Base-by-base conservation (phyloP, 2,888 invertebrate genomes). In the Hanleya hanleyi region DNA sequence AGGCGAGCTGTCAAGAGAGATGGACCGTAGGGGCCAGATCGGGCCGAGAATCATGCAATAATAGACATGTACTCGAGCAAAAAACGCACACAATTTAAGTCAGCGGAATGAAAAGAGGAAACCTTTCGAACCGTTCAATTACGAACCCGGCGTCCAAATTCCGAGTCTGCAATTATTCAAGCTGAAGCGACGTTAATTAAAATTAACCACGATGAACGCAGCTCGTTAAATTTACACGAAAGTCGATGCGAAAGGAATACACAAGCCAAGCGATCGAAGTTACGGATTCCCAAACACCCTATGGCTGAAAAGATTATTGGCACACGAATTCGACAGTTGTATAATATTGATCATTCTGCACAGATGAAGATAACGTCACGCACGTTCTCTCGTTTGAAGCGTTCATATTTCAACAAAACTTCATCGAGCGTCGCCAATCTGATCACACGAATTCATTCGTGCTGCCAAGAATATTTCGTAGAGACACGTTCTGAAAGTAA, bases 381-480 rank as follows among this genome's bases (percentile, higher is more conserved):
- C 57, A 29, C 29, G 57, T 57, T 22, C 29, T 32, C 26, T 32
- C 15, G 57, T 32, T 57, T 32, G 57, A 57, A 15, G 26, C 22
- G 57, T 32, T 57, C 57, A 57, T 57, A 57, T 57, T 57, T 57
- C 57, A 57, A 57, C 57, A 57, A 57, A n/a, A 57, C n/a, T n/a
- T n/a, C n/a, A n/a, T n/a, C 57, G 57, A 22, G 29, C 57, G 32
- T 41, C 57, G 22, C 32, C 57, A 26, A 57, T 22, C 57, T 57
- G 57, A 29, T 29, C 57, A 26, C 57, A 57, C 57, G 57, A 57
- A 57, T 22, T 57, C n/a, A n/a, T n/a, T 32, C 32, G 57, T 32
- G 32, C 29, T 29, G 29, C 29, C 22, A 29, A 29, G 57, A 57
- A 57, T 12, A 57, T 57, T 22, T 15, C 57, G 18, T 32, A 12